These are phyloP conservation scores for Chrysomela aeneicollis DNA, from an alignment of 2,888 invertebrate genomes.

Conservation along the genomic window DNA sequence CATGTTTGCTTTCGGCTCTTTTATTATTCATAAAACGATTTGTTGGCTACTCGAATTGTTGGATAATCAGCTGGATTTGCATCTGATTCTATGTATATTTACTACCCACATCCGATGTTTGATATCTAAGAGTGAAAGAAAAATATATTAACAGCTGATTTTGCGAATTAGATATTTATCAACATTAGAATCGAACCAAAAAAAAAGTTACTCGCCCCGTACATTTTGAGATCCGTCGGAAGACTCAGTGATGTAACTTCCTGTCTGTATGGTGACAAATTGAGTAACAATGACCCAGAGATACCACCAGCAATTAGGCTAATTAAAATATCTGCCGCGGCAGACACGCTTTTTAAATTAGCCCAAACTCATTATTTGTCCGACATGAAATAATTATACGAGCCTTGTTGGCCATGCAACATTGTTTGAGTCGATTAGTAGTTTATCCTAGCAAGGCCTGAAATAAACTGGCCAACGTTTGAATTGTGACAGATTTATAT, in stretches of 20 bases:
- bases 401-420: not conserved
- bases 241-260: constrained; percentile 4
- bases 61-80: no score
- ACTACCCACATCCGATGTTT: no score
- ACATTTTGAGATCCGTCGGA: no score
- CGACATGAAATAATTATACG: not conserved
- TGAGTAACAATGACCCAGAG: constrained; percentile 25
- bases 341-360: constrained; percentile 34
- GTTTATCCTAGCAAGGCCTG: not conserved
- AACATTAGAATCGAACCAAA: no score
- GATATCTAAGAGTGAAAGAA: no score
- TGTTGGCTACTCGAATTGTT: constrained; percentile 43
- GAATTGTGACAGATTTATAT: no score
- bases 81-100: no score
- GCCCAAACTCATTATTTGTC: constrained; percentile 12
- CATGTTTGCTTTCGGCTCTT: constrained; percentile 38
- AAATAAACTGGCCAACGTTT: not conserved
- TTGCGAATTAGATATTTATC: no score
- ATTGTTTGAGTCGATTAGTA: not conserved
- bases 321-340: constrained; percentile 23
- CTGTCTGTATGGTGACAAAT: not conserved
- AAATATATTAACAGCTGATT: no score
- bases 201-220: no score
- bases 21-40: constrained; percentile 41
- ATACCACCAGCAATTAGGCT: constrained; percentile 27